A percentile compares a stretch with the other conserved stretches of the same genome.
Conservation (phyloP, 1,140 invertebrate species). For the Brachystomella parvula region DNA sequence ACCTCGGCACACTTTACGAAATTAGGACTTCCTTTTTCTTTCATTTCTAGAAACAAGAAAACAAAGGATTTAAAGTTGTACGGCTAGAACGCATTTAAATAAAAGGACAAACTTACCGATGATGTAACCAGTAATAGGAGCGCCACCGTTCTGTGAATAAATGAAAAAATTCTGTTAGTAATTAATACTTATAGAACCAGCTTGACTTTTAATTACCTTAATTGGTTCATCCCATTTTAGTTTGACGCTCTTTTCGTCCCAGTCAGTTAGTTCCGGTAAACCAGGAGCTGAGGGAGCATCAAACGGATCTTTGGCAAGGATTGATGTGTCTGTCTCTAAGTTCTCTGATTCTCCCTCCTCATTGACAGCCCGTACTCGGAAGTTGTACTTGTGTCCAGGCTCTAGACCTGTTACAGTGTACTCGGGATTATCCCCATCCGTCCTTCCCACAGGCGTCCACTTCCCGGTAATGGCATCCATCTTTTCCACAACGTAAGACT, state of each 20-base stretch:
- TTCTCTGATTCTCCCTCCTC: conserved; percentile 93
- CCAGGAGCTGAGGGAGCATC: conserved; percentile 59
- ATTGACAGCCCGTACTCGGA: conserved; percentile 88
- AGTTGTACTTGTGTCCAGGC: conserved; percentile 87
- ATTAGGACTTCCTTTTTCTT: conserved; percentile 58
- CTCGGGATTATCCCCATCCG: conserved; percentile 79
- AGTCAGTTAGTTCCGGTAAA: conserved; percentile 85
- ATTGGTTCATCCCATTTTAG: conserved; percentile 93
- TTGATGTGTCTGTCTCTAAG: conserved; percentile 73
- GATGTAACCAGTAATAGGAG: conserved; percentile 85
- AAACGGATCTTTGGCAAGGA: conserved; percentile 92
- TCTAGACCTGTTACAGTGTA: conserved; percentile 78
- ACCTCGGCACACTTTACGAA: conserved; percentile 67
- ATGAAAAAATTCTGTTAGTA: no score
- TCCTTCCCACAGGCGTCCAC: conserved; percentile 74
- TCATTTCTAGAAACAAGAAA: conserved; percentile 73
- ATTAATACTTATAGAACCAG: no score
- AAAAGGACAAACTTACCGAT: conserved; percentile 51
- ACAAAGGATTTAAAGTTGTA: background rate
- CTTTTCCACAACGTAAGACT: conserved; percentile 84
- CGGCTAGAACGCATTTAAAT: background rate
- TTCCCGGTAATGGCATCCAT: conserved; percentile 78
- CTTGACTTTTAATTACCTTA: conserved; percentile 67
- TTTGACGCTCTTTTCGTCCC: conserved; percentile 83
- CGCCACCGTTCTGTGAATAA: conserved; percentile 58